A percentile compares a stretch with the other conserved stretches of the same genome.
Evolutionary conservation across 2,888 invertebrate genomes (phyloP).

Genomic region (Caenorhabditis virilis): DNA sequence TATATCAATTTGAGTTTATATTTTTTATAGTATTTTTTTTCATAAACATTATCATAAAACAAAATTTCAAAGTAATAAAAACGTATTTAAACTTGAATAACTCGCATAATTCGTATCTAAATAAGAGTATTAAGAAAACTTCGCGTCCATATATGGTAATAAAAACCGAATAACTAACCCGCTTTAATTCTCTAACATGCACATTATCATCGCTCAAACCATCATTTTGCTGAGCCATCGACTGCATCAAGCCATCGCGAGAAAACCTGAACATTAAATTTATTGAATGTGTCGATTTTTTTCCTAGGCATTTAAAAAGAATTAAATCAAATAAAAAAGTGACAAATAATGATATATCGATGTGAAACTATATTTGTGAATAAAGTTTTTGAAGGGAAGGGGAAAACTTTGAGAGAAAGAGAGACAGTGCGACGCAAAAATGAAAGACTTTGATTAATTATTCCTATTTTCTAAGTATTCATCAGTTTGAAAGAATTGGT

Average conservation of each 20-base stretch:
- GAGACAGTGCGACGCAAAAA: background rate
- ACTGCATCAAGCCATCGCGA: constrained; percentile 38
- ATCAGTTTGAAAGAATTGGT: constrained; percentile 2
- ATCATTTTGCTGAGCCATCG: constrained; percentile 42
- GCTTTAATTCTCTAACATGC: constrained; percentile 54
- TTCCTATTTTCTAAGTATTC: constrained; percentile 8
- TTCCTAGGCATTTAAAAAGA: no score
- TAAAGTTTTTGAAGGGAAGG: constrained; percentile 13
- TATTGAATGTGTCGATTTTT: background rate
- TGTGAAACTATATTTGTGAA: no score
- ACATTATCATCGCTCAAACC: constrained; percentile 54
- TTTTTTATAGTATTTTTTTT: no score
- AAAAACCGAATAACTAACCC: constrained; percentile 26
- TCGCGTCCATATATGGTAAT: no score
- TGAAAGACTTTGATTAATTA: constrained; percentile 15
- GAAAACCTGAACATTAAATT: constrained; percentile 1
- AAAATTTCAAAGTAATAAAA: no score
- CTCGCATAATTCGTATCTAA: no score
- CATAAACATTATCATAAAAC: no score
- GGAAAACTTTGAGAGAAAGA: constrained; percentile 2
- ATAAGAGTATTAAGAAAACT: no score
- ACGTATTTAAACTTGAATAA: no score
- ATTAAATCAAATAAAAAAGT: no score
- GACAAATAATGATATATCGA: no score
- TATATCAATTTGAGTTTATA: no score